Base-by-base conservation (phyloP, 1,140 invertebrate species). In the Mya arenaria region DNA sequence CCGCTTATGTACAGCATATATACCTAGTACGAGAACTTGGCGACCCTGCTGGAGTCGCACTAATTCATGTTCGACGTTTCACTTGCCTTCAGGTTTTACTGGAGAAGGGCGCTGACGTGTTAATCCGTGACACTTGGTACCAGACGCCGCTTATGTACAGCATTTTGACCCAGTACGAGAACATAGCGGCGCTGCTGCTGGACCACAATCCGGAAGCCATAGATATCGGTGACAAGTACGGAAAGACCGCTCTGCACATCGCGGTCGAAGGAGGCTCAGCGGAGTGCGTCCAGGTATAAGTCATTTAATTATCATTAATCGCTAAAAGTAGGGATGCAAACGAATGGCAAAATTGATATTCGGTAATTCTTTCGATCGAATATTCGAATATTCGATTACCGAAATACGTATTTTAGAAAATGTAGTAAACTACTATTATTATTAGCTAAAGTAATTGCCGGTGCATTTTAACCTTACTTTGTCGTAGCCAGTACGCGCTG, bases 131-230 rank as follows among this genome's bases (percentile, higher is more conserved):
- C 77, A 82, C 83, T 19, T 87, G 86, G 86, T 85, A 85, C 19
- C 86, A 87, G 55, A 86, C 84, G 0, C 84, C 86, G 0, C 66
- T 87, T 19, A 85, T 84, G 82, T 86, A 83, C 52, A 83, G 84
- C 48, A 83, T 87, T 58, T 52, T 78, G 15, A 78, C 78, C 15
- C 84, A 86, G 28, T 84, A 73, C 41, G 41, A 52, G 28, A 84
- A 87, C 19, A 82, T 84, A 30, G 84, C 63, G 10, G 82, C 80
- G 23, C 48, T 84, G n/a, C 30, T 87, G n/a, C 68, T 84, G n/a
- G 25, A 34, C 0, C 44, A 72, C 13, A 58, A 71, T 17, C 63
- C 75, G 15, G 37, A 48, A 5, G 56, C 84, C 15, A 65, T 84
- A 17, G 66, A 87, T 36, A 74, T 77, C 23, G 60, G 80, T n/a